phyloP scores from a whole-genome alignment of 2,113 vertebrate species.

The Calonectris borealis region DNA sequence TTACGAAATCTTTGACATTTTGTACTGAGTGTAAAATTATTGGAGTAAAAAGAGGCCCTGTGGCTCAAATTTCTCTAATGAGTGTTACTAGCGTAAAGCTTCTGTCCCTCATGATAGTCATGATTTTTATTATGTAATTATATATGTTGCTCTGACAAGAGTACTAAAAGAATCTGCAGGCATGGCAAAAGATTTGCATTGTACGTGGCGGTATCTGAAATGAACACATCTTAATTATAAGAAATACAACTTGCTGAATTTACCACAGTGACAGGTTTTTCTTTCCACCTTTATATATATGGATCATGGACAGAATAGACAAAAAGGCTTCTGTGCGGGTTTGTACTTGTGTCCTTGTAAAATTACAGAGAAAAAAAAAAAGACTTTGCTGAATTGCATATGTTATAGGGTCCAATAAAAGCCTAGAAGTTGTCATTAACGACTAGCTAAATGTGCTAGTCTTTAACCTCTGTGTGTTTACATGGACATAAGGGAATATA shows the following conservation, averaged over 20 bases:
- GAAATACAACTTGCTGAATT: background rate
- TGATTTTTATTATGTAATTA: background rate
- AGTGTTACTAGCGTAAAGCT: background rate
- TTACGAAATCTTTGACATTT: background rate
- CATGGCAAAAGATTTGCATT: background rate
- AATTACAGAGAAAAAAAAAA: background rate
- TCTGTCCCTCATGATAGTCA: background rate
- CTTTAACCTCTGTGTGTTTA: background rate
- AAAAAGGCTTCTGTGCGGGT: background rate
- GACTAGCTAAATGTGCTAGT: background rate
- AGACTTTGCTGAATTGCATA: background rate
- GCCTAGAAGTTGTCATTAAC: background rate
- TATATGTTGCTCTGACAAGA: background rate
- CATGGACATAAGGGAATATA: background rate
- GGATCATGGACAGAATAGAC: background rate
- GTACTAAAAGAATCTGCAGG: background rate
- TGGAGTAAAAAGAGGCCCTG: background rate
- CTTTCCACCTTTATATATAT: background rate
- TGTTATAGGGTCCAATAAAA: background rate
- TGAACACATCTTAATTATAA: background rate
- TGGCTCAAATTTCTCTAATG: background rate
- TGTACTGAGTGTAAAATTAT: background rate
- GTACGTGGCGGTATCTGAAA: background rate
- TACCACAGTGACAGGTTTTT: background rate
- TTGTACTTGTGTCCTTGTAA: background rate